Evolutionary conservation across 2,797 vertebrate species (phyloP), one percentile per base, ranked within the genome.

Genomic region (Neosilurus hyrtlii): DNA sequence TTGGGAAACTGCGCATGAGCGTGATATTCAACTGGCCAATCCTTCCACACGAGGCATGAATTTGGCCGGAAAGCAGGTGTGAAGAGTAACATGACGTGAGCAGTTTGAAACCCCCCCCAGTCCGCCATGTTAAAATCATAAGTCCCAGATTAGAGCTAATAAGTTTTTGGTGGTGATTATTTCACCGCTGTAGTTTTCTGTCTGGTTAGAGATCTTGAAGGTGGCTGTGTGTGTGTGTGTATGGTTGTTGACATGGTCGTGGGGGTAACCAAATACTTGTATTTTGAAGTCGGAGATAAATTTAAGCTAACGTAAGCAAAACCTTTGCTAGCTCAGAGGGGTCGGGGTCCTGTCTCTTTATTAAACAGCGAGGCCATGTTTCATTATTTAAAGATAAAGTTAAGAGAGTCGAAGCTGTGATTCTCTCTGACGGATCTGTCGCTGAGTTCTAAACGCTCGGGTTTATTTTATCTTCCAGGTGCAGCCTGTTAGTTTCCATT

Each of bases 31-130:
- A 26, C n/a, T 26, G 14, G 15, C 79, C 16, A 81, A 52, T 81
- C 67, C 0, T 30, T 8, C 20, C 2, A 9, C 14, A 72, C 2
- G n/a, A 62, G 67, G 37, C n/a, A 0, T 12, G 61, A 57, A 8
- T 62, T 52, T n/a, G 2, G 8, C 7, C 1, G 8, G 18, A 62
- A 73, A 35, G 51, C 43, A 16, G 68, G 80, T 81, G 68, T 9
- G 37, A 63, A 30, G n/a, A 24, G 37, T 37, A 81, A 52, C 43
- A 61, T 81, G 68, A 81, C 80, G 80, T 84, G 63, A 57, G 56
- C 71, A 86, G 89, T 93, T 61, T 59, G 93, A 93, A n/a, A n/a
- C 94, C 88, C 86, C 92, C 96, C 96, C 96, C 95, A 95, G 96
- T 96, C 96, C 91, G 93, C 94, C 94, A 94, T 94, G 92, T 94